Percentiles rank a stretch among this genome's conserved stretches.
Evolutionary conservation across 1,140 invertebrate species (phyloP).

Genomic region (Eubasilissa regina): DNA sequence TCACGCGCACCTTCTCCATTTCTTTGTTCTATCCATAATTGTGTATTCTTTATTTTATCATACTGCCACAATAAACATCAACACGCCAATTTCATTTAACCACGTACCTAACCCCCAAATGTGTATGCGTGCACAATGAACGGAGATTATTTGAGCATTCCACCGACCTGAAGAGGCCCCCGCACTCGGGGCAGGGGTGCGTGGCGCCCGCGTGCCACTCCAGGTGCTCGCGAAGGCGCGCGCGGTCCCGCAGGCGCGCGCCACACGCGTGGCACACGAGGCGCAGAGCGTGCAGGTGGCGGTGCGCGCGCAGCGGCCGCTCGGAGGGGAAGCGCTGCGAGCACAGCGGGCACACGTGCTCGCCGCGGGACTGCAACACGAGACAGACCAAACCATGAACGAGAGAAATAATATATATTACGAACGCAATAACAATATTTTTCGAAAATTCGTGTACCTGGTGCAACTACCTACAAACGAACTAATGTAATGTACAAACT

Average conservation of each 20-base stretch:
- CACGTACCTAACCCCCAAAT: too few relatives aligned
- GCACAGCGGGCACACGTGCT: slow-evolving; percentile 46
- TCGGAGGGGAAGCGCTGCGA: slow-evolving; percentile 42
- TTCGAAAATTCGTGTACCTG: too few relatives aligned
- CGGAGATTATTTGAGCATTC: too few relatives aligned
- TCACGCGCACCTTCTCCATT: too few relatives aligned
- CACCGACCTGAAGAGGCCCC: slow-evolving; percentile 44
- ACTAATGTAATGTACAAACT: too few relatives aligned
- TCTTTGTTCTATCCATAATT: too few relatives aligned
- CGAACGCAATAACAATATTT: too few relatives aligned
- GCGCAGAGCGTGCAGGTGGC: slow-evolving; percentile 40
- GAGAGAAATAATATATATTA: background rate
- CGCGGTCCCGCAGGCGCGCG: slow-evolving; percentile 27
- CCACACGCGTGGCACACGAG: slow-evolving; percentile 51
- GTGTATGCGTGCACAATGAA: too few relatives aligned
- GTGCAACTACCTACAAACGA: too few relatives aligned
- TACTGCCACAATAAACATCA: too few relatives aligned
- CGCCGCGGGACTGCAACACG: slow-evolving; percentile 39
- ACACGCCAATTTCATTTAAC: too few relatives aligned
- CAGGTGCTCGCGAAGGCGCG: slow-evolving; percentile 48
- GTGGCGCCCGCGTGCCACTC: slow-evolving; percentile 54
- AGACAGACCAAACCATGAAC: background rate
- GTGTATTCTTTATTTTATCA: too few relatives aligned
- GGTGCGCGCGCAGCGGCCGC: slow-evolving; percentile 39
- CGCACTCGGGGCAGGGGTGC: slow-evolving; percentile 44